phyloP scores from a whole-genome alignment of 2,797 vertebrate genomes.

The Pyrocephalus nanus region DNA sequence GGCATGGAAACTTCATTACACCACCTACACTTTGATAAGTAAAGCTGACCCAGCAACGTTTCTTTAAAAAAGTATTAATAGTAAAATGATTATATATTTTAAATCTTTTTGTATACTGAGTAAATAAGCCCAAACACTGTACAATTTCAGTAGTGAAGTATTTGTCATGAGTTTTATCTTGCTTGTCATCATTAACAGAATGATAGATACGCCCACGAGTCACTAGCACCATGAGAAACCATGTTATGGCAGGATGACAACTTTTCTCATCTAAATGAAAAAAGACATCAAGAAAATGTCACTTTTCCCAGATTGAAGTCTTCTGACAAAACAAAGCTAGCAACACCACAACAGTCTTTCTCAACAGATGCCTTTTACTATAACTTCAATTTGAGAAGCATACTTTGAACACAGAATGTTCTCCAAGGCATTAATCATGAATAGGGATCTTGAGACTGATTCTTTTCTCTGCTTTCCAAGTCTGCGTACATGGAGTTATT shows the following conservation, averaged over 20 bases:
- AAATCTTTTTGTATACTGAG: not conserved
- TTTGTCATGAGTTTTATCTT: slow-evolving; percentile 12
- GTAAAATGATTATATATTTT: not conserved
- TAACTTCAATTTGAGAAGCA: slow-evolving; percentile 30
- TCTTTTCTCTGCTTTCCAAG: not conserved
- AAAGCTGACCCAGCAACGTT: not conserved
- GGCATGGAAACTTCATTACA: not conserved
- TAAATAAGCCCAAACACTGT: not conserved
- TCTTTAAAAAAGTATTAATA: not conserved
- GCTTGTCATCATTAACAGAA: slow-evolving; percentile 26
- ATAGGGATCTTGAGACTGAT: not conserved
- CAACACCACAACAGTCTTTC: slow-evolving; percentile 5
- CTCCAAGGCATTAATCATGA: not conserved
- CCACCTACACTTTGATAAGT: not conserved
- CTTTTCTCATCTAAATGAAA: slow-evolving; percentile 27
- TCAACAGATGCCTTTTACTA: slow-evolving; percentile 26
- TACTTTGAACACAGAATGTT: not conserved
- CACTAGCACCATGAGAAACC: slow-evolving; percentile 23
- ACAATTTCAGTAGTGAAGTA: not conserved
- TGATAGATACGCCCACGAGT: not conserved
- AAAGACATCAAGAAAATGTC: slow-evolving; percentile 43
- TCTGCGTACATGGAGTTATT: not conserved
- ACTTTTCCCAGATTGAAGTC: slow-evolving; percentile 13
- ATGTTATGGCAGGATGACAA: slow-evolving; percentile 14
- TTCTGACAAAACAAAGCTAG: slow-evolving; percentile 54